These are phyloP conservation scores for Danaus plexippus DNA, from an alignment of 1,140 invertebrate species.

Conservation along the genomic window DNA sequence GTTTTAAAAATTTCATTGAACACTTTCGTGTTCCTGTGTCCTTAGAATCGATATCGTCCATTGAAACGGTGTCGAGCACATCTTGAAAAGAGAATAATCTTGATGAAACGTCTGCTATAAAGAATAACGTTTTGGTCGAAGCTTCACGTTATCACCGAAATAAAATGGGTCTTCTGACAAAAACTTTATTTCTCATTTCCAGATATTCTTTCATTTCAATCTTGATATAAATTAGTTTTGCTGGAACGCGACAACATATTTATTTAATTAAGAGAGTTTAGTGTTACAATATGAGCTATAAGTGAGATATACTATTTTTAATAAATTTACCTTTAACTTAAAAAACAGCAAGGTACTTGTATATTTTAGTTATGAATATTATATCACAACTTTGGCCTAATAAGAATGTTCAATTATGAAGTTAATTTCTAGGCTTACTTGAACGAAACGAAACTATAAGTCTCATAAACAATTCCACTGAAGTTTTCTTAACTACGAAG, in stretches of 20 bases:
- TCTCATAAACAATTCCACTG: slow-evolving; percentile 22
- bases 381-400: neutral
- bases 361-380: too few relatives aligned
- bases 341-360: too few relatives aligned
- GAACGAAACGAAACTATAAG: slow-evolving; percentile 19
- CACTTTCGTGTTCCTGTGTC: slow-evolving; percentile 8
- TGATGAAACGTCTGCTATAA: slow-evolving; percentile 53
- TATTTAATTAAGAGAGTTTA: too few relatives aligned
- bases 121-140: slow-evolving; percentile 33
- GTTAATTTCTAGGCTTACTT: slow-evolving; percentile 12
- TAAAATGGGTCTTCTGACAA: slow-evolving; percentile 37
- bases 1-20: too few relatives aligned
- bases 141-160: slow-evolving; percentile 30
- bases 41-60: slow-evolving; percentile 36
- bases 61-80: slow-evolving; percentile 27
- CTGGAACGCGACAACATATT: too few relatives aligned
- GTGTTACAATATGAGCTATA: too few relatives aligned
- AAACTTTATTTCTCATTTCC: slow-evolving; percentile 43
- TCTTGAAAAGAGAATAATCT: slow-evolving; percentile 55
- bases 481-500: slow-evolving; percentile 22
- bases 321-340: too few relatives aligned
- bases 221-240: too few relatives aligned
- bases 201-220: slow-evolving; percentile 13
- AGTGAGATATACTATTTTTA: too few relatives aligned
- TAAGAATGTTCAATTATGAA: slow-evolving; percentile 18